A percentile compares a stretch with the other conserved stretches of the same genome.
Evolutionary conservation across 2,797 vertebrate species (phyloP).

Genomic region (Neosilurus mollespiculum): DNA sequence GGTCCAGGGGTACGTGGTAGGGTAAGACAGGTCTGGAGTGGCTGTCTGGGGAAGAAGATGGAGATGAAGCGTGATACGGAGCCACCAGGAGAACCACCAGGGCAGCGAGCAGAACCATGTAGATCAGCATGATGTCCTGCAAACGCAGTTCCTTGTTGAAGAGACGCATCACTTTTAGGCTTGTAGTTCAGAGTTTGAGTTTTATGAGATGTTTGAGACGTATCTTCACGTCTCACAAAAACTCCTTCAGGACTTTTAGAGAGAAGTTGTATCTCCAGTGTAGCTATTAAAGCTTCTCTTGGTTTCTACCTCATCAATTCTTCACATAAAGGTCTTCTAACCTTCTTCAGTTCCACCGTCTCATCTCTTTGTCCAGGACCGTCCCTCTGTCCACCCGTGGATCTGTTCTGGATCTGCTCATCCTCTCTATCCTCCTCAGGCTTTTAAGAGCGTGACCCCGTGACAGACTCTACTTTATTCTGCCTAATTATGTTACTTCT

Average conservation of each 20-base stretch:
- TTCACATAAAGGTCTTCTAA: background rate
- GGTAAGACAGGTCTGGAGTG: conserved; percentile 70
- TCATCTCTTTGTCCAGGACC: background rate
- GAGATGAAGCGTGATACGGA: conserved; percentile 77
- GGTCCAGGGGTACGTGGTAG: conserved; percentile 84
- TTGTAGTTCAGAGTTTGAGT: background rate
- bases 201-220: background rate
- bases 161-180: conserved; percentile 61
- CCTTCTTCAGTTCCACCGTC: background rate
- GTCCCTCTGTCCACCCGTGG: background rate
- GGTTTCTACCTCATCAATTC: background rate
- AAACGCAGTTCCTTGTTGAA: conserved; percentile 73
- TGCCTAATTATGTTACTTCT: conserved; percentile 85
- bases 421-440: conserved; percentile 26
- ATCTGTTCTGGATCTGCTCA: conserved; percentile 19
- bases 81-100: conserved; percentile 89
- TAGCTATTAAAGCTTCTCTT: background rate
- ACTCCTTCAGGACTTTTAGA: background rate
- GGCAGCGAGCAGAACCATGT: conserved; percentile 80
- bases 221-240: background rate
- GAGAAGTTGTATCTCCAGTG: background rate
- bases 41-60: background rate
- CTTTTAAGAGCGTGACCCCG: conserved; percentile 80
- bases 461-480: conserved; percentile 67
- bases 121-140: conserved; percentile 85